These are phyloP conservation scores for Vultur gryphus DNA, from an alignment of 2,797 vertebrate genomes.

Conservation along the genomic window DNA sequence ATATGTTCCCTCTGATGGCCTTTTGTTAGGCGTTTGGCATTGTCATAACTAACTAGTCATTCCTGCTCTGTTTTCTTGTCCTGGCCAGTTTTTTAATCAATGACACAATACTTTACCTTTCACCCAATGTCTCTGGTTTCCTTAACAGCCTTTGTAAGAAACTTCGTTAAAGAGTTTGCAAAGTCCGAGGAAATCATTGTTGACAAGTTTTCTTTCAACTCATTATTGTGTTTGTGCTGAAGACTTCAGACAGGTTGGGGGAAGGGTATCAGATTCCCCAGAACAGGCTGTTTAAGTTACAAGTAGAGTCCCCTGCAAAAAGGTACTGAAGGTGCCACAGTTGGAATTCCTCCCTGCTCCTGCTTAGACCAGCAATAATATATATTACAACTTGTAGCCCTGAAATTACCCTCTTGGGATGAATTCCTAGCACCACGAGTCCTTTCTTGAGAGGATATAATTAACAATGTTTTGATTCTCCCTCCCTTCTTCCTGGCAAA, in stretches of 20 bases:
- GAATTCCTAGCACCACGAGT: not conserved
- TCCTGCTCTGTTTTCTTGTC: not conserved
- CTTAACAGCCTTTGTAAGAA: not conserved
- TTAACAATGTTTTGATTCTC: conserved; percentile 45
- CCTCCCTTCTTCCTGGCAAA: not conserved
- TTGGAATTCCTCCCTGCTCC: not conserved
- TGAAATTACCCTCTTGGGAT: conserved; percentile 40
- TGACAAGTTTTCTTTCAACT: not conserved
- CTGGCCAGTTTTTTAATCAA: not conserved
- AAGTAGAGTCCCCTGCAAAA: not conserved
- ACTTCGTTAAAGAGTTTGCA: not conserved
- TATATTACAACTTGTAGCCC: not conserved
- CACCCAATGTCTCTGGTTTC: not conserved
- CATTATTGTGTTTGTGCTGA: not conserved
- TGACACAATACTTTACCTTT: not conserved
- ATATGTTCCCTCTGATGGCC: not conserved
- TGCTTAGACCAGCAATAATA: conserved; percentile 35
- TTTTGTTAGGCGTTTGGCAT: not conserved
- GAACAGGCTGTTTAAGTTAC: not conserved
- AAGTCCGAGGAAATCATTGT: not conserved
- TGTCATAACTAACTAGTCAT: not conserved
- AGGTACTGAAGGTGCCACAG: not conserved
- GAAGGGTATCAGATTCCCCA: not conserved
- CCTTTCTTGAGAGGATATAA: conserved; percentile 32
- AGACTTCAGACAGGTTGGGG: not conserved